Percentiles rank a stretch among this genome's conserved stretches.
Conservation (phyloP, 2,113 vertebrate genomes). For the Nycticorax nycticorax region DNA sequence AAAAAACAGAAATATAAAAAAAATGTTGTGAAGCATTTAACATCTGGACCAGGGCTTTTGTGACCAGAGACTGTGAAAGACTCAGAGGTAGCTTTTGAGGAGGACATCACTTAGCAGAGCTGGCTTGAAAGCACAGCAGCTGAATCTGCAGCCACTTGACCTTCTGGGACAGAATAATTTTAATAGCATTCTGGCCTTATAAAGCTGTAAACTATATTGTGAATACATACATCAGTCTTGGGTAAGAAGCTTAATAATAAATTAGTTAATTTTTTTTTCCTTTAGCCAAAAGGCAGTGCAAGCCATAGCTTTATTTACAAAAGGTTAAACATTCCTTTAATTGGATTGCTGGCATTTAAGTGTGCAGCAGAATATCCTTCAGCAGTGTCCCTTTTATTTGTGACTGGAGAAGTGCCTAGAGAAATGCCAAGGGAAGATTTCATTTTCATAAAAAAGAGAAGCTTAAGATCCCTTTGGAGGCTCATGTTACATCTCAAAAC, state of each 20-base stretch:
- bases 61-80: not conserved
- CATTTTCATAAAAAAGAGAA: constrained; percentile 73
- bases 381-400: constrained; percentile 59
- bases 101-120: not conserved
- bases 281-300: constrained; percentile 30
- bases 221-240: constrained; percentile 23
- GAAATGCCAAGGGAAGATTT: constrained; percentile 72
- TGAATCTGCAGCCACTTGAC: constrained; percentile 17
- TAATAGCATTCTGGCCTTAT: constrained; percentile 12
- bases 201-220: constrained; percentile 16
- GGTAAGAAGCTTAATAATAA: constrained; percentile 46
- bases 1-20: not conserved
- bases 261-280: constrained; percentile 35
- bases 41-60: not conserved
- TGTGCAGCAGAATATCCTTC: constrained; percentile 34
- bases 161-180: constrained; percentile 1
- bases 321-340: constrained; percentile 75
- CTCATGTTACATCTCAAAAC: constrained; percentile 62
- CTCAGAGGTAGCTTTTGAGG: not conserved
- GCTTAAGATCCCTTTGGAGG: constrained; percentile 62
- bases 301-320: constrained; percentile 73
- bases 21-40: not conserved
- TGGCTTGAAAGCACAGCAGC: not conserved
- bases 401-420: constrained; percentile 61
- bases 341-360: constrained; percentile 76